phyloP scores from a whole-genome alignment of 2,888 invertebrate genomes.

The Acleris emargana region DNA sequence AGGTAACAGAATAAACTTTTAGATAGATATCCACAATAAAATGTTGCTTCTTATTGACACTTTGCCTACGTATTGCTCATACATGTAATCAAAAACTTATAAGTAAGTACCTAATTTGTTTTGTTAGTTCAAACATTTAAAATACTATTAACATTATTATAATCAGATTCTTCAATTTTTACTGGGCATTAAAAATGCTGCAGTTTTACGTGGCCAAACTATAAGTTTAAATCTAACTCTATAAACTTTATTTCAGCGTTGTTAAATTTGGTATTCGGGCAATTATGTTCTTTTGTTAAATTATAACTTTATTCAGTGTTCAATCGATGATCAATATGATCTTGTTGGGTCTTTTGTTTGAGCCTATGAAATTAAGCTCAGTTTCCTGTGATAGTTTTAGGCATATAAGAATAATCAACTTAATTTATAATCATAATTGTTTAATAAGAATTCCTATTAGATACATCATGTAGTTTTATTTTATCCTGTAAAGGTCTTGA shows the following conservation, averaged over 20 bases:
- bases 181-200: constrained; percentile 9
- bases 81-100: no score
- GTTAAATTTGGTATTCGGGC: no score
- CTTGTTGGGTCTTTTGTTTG: constrained; percentile 25
- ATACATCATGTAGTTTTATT: constrained; percentile 1
- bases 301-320: constrained; percentile 3
- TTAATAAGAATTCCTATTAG: constrained; percentile 13
- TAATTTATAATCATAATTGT: constrained; percentile 28
- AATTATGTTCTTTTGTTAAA: no score
- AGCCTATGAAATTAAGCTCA: constrained; percentile 52
- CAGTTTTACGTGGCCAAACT: constrained; percentile 8
- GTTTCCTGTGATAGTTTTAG: constrained; percentile 67
- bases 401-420: constrained; percentile 38
- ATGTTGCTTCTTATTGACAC: no score
- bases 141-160: no score
- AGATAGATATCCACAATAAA: no score
- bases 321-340: constrained; percentile 6
- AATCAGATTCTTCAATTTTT: no score
- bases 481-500: constrained; percentile 2
- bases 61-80: no score
- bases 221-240: neutral
- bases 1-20: no score
- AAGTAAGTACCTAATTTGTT: constrained; percentile 1
- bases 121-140: constrained; percentile 2
- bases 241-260: neutral